A percentile compares a stretch with the other conserved stretches of the same genome.
Conservation (phyloP, 2,113 vertebrate genomes). For the Daphoenositta chrysoptera region DNA sequence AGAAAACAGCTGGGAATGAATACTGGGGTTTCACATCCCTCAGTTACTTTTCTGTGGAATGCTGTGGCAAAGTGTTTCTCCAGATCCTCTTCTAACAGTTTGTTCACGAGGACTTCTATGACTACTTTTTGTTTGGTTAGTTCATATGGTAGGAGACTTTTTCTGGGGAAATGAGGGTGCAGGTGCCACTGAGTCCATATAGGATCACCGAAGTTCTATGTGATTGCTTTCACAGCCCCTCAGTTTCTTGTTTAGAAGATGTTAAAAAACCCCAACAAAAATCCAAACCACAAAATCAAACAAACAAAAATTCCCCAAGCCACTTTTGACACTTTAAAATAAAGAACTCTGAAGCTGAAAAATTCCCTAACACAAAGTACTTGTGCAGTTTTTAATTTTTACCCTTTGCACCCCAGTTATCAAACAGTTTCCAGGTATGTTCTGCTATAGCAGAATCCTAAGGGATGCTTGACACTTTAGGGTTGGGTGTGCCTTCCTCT, state of each 20-base stretch:
- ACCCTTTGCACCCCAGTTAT: background rate
- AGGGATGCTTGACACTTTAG: background rate
- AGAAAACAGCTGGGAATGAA: background rate
- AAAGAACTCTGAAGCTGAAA: background rate
- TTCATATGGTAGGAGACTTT: background rate
- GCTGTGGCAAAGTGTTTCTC: background rate
- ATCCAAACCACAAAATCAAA: background rate
- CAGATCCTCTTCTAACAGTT: background rate
- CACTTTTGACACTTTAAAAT: background rate
- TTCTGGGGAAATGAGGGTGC: background rate
- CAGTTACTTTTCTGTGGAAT: background rate
- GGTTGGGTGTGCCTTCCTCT: background rate
- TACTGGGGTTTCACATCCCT: background rate
- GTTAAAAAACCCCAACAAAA: background rate
- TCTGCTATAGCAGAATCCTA: background rate
- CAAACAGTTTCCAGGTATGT: background rate
- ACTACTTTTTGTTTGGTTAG: background rate
- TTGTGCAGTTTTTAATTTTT: background rate
- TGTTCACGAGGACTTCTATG: background rate
- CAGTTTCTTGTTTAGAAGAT: background rate
- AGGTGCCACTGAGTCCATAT: background rate
- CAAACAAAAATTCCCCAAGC: background rate
- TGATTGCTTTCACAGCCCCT: background rate
- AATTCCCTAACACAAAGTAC: background rate
- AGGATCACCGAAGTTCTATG: background rate